Evolutionary conservation across 2,888 invertebrate genomes (phyloP), one percentile per base, ranked within the genome.

Genomic region (Patella caerulea): DNA sequence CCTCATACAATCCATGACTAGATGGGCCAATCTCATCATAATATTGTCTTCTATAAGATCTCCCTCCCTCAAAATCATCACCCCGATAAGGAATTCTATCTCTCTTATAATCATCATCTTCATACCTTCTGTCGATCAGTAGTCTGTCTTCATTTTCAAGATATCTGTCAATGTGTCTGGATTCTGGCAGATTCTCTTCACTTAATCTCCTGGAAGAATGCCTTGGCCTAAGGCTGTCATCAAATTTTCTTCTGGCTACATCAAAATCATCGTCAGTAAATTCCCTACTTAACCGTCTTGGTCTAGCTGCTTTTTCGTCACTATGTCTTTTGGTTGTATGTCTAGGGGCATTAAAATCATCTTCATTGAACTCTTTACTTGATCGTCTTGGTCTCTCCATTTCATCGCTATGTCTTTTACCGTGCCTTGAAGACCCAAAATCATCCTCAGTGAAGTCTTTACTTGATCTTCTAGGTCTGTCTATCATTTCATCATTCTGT

Each of bases 51-150:
- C 45, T 45, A 45, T 45, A 45, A 45, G 45, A 45, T 45, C 45
- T 45, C 45, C 45, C 45, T 45, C 1, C 45, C 45, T 45, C 45
- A 45, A 45, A 45, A 45, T 45, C 45, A 45, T 45, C 45, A 45
- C 7, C 45, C 45, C 45, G 45, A 45, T 45, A 45, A 45, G 45
- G 45, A 45, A 45, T 9, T 73, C 75, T 79, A 34, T 54, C 78
- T 34, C 65, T 78, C 14, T 77, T 72, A 74, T 81, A 78, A 15
- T 80, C 80, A 54, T 80, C 79, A 2, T 71, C 29, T 15, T 78
- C 72, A 4, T 74, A 34, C 76, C 78, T 81, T 65, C 76, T 80
- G 12, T 79, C 77, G 24, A 71, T 76, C 19, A 75, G 70, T 45
- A 75, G 70, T 45, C 45, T 7, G 45, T 45, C 45, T 45, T 45